A percentile compares a stretch with the other conserved stretches of the same genome.
These are phyloP conservation scores for Eucriotettix oculatus DNA, from an alignment of 2,888 invertebrate genomes.

Conservation along the genomic window DNA sequence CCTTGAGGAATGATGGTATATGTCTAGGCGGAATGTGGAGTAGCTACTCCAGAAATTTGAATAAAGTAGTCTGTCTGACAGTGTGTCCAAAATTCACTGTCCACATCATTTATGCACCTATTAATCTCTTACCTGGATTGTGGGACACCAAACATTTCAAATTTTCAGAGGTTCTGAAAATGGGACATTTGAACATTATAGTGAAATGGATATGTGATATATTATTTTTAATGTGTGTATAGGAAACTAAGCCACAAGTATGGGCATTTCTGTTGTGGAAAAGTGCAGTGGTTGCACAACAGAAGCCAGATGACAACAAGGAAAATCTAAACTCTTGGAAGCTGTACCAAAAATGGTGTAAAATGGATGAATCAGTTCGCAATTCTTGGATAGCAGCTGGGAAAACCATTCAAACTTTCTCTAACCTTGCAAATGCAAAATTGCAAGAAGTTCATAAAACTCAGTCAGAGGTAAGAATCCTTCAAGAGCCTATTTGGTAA, in stretches of 20 bases:
- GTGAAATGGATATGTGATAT: not conserved
- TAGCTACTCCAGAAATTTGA: too few species aligned
- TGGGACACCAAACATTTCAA: too few species aligned
- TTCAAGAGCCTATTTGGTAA: too few species aligned
- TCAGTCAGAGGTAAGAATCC: not conserved
- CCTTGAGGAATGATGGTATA: too few species aligned
- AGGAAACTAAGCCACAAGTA: conserved; percentile 67
- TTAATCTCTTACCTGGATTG: too few species aligned
- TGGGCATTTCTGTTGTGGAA: conserved; percentile 79
- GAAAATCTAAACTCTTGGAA: conserved; percentile 46
- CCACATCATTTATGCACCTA: too few species aligned
- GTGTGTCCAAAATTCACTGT: too few species aligned
- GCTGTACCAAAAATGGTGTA: conserved; percentile 69
- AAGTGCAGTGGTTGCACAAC: conserved; percentile 27
- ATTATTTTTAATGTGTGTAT: conserved; percentile 14
- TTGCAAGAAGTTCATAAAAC: conserved; percentile 20
- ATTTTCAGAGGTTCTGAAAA: too few species aligned
- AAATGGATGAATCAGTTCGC: conserved; percentile 54
- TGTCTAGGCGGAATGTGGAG: too few species aligned
- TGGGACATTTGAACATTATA: too few species aligned
- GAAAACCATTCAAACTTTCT: conserved; percentile 52
- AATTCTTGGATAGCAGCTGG: conserved; percentile 70
- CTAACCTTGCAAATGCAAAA: conserved; percentile 49
- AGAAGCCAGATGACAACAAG: conserved; percentile 26
- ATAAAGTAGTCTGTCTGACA: too few species aligned